Percentiles rank a stretch among this genome's conserved stretches.
Evolutionary conservation across 2,797 vertebrate species (phyloP).

Genomic region (Muscicapa striata): DNA sequence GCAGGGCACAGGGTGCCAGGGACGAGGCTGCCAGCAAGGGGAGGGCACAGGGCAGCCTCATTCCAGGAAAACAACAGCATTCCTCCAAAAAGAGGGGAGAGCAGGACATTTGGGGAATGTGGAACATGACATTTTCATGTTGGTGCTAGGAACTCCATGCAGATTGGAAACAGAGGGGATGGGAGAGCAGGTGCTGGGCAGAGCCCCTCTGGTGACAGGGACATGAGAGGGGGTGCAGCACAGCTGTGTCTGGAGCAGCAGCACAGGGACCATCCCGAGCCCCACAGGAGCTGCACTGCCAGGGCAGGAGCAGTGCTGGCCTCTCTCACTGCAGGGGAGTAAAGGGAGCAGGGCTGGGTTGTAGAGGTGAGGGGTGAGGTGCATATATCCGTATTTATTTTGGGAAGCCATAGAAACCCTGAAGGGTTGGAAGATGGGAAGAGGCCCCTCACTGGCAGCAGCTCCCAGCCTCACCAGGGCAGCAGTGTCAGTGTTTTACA

Average conservation of each 20-base stretch:
- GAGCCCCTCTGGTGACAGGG: background rate
- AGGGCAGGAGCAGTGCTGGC: background rate
- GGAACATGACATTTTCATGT: accelerated
- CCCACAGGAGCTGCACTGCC: background rate
- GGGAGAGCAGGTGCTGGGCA: background rate
- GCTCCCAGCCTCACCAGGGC: background rate
- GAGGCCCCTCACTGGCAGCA: background rate
- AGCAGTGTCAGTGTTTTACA: accelerated
- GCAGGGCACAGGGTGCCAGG: background rate
- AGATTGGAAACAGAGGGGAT: background rate
- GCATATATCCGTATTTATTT: accelerated
- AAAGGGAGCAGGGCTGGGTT: no score
- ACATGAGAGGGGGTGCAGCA: accelerated
- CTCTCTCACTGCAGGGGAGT: background rate
- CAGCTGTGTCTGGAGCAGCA: accelerated
- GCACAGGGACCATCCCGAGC: accelerated
- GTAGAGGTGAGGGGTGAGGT: background rate
- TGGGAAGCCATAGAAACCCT: background rate
- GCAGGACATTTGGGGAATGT: background rate
- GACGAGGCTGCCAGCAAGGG: background rate
- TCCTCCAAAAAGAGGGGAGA: background rate
- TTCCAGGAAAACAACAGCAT: accelerated
- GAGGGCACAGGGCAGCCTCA: background rate
- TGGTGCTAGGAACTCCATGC: background rate
- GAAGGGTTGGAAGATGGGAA: background rate